Conservation (phyloP, 2,113 vertebrate species). For the Oriolus oriolus region DNA sequence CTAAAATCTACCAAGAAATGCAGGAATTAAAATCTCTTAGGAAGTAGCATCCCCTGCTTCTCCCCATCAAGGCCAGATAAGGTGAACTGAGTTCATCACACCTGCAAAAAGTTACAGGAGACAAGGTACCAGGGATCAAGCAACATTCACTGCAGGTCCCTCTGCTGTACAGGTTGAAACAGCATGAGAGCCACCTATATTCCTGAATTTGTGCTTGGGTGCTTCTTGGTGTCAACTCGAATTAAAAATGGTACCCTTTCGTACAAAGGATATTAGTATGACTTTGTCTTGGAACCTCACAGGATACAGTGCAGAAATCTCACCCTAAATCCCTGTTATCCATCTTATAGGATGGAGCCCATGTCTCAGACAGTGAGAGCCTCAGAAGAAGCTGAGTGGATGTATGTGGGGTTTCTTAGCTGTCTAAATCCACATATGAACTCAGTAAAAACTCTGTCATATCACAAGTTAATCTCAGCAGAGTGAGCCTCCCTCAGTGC, state of each 20-base stretch:
- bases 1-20: neutral
- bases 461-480: neutral
- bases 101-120: neutral
- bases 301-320: neutral
- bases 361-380: neutral
- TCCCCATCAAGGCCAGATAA: neutral
- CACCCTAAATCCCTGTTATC: neutral
- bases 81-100: neutral
- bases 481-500: neutral
- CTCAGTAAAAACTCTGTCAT: neutral
- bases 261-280: neutral
- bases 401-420: neutral
- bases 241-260: neutral
- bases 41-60: neutral
- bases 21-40: neutral
- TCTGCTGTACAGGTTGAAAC: neutral
- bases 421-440: neutral
- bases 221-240: neutral
- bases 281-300: neutral
- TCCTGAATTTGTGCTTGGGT: neutral
- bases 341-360: neutral
- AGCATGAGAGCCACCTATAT: neutral
- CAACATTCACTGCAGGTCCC: neutral
- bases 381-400: neutral
- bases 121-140: neutral